Evolutionary conservation across 1,140 invertebrate species (phyloP).

Genomic region (Reticulitermes speratus): DNA sequence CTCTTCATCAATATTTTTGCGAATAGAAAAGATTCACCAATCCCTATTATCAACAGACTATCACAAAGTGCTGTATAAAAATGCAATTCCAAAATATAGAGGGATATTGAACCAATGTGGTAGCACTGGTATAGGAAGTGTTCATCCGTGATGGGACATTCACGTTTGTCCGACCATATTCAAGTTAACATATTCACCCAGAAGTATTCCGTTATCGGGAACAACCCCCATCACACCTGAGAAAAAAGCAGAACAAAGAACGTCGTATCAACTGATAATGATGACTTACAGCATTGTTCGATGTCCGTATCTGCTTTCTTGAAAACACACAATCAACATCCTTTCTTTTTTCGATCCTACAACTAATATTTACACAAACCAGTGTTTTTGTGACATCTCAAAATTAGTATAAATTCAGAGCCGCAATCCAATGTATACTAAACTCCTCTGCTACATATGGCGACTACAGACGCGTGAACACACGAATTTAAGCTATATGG

Average conservation of each 20-base stretch:
- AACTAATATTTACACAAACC: neutral
- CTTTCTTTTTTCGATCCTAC: neutral
- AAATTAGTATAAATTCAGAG: too few relatives aligned
- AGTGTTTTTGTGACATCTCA: too few relatives aligned
- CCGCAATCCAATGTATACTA: too few relatives aligned
- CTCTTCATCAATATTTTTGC: too few relatives aligned
- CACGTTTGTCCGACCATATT: constrained; percentile 35
- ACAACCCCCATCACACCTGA: constrained; percentile 48
- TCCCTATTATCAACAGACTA: too few relatives aligned
- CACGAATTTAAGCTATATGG: too few relatives aligned
- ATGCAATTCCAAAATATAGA: neutral
- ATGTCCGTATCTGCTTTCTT: neutral
- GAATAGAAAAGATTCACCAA: too few relatives aligned
- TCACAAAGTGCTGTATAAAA: neutral
- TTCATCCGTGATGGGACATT: constrained; percentile 2
- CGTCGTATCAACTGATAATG: constrained; percentile 27
- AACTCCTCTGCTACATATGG: too few relatives aligned
- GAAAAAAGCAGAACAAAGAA: constrained; percentile 39
- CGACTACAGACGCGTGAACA: too few relatives aligned
- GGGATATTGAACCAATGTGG: neutral
- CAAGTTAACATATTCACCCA: constrained; percentile 47
- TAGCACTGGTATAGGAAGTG: neutral
- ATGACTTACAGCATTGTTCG: neutral
- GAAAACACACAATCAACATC: neutral
- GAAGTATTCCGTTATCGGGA: constrained; percentile 48